phyloP scores from a whole-genome alignment of 2,888 invertebrate species.

The Drosophila pullipes region DNA sequence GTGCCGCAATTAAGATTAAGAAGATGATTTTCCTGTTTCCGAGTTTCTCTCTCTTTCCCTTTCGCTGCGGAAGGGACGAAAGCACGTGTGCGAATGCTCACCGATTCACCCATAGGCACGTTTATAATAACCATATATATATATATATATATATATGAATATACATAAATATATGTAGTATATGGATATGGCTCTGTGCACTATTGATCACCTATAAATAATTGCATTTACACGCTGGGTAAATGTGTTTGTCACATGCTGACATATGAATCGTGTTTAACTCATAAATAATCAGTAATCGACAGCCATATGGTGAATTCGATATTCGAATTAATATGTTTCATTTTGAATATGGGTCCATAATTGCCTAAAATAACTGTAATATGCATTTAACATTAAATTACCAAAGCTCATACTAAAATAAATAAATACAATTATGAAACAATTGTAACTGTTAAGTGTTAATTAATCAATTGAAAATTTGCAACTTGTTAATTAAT shows the following conservation, averaged over 20 bases:
- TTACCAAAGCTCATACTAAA: neutral
- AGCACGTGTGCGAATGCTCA: constrained; percentile 38
- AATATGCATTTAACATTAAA: neutral
- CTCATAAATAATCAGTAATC: constrained; percentile 12
- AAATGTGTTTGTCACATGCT: constrained; percentile 38
- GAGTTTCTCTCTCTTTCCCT: constrained; percentile 7
- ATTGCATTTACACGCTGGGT: constrained; percentile 73
- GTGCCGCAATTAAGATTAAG: constrained; percentile 85
- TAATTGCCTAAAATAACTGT: neutral
- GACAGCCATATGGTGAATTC: constrained; percentile 9
- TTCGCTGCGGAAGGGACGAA: neutral
- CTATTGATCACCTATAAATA: constrained; percentile 57
- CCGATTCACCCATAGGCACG: constrained; percentile 20
- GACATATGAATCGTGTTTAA: constrained; percentile 15
- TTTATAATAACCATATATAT: constrained; percentile 26
- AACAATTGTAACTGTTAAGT: neutral
- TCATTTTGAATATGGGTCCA: neutral
- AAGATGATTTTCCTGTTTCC: constrained; percentile 77
- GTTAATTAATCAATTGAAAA: neutral
- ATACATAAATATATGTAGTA: neutral
- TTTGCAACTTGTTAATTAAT: neutral
- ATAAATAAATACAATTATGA: neutral
- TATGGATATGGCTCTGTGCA: constrained; percentile 18
- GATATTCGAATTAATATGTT: constrained; percentile 3
- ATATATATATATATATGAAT: neutral